Percentiles rank a stretch among this genome's conserved stretches.
phyloP scores from a whole-genome alignment of 2,797 vertebrate genomes.

The Delichon dasypus region DNA sequence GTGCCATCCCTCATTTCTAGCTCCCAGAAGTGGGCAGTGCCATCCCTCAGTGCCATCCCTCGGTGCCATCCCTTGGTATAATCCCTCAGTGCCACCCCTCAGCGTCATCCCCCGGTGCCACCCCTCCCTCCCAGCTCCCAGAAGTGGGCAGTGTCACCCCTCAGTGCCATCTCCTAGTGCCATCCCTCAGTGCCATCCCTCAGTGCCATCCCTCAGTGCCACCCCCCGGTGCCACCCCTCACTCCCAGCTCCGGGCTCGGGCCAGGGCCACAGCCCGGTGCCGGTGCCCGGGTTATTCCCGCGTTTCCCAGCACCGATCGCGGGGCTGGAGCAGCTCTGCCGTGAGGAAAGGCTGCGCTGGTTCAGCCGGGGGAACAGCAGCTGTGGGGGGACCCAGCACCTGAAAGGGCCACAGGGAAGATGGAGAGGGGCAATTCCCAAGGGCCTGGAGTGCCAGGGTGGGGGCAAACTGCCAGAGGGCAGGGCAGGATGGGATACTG shows the following conservation, averaged over 20 bases:
- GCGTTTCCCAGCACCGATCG: fast-evolving
- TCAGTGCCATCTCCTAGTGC: too few relatives aligned
- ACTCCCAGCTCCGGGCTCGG: fast-evolving
- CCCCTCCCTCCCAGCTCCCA: too few relatives aligned
- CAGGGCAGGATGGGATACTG: neutral
- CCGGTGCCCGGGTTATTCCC: neutral
- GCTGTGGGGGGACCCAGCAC: neutral
- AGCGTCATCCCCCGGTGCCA: fast-evolving
- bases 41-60: too few relatives aligned
- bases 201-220: too few relatives aligned
- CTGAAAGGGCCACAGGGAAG: too few relatives aligned
- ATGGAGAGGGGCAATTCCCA: fast-evolving
- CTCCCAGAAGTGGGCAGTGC: too few relatives aligned
- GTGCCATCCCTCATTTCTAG: too few relatives aligned
- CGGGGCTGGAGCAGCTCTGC: neutral
- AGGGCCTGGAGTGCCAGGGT: neutral
- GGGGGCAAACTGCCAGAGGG: neutral
- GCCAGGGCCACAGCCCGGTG: neutral
- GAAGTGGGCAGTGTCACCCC: too few relatives aligned
- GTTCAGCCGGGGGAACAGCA: neutral
- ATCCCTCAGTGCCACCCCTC: neutral
- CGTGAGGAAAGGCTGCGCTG: neutral
- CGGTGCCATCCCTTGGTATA: too few relatives aligned
- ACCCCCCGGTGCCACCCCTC: fast-evolving
- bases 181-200: neutral